phyloP scores from a whole-genome alignment of 2,113 vertebrate species.

The Tamias sibiricus region DNA sequence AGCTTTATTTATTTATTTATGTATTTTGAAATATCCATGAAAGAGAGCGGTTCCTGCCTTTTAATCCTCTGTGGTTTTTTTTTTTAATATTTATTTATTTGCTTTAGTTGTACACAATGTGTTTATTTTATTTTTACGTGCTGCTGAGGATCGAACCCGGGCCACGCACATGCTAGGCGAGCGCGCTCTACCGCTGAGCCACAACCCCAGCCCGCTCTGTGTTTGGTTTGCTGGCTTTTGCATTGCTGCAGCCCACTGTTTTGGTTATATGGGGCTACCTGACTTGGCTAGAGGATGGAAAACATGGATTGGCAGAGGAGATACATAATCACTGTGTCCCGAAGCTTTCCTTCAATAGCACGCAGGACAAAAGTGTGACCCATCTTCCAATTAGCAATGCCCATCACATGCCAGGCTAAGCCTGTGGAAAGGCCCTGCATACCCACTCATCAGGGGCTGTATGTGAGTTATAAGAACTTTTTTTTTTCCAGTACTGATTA shows the following conservation, averaged over 20 bases:
- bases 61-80: too few relatives aligned
- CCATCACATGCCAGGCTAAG: neutral
- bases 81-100: too few relatives aligned
- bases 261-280: neutral
- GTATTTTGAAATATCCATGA: neutral
- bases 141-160: too few relatives aligned
- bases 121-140: too few relatives aligned
- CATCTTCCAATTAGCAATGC: neutral
- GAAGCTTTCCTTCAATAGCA: neutral
- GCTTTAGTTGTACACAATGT: too few relatives aligned
- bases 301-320: neutral
- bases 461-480: too few relatives aligned
- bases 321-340: neutral
- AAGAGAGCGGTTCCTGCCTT: neutral
- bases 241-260: neutral
- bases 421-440: neutral
- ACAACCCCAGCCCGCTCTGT: too few relatives aligned
- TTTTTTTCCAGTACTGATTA: too few relatives aligned
- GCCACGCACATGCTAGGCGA: too few relatives aligned
- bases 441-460: neutral
- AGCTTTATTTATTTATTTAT: neutral
- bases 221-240: neutral
- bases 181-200: too few relatives aligned
- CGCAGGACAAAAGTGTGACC: neutral
- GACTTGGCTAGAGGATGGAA: neutral